phyloP scores from a whole-genome alignment of 2,797 vertebrate species.

The Chaetophractus vellerosus region DNA sequence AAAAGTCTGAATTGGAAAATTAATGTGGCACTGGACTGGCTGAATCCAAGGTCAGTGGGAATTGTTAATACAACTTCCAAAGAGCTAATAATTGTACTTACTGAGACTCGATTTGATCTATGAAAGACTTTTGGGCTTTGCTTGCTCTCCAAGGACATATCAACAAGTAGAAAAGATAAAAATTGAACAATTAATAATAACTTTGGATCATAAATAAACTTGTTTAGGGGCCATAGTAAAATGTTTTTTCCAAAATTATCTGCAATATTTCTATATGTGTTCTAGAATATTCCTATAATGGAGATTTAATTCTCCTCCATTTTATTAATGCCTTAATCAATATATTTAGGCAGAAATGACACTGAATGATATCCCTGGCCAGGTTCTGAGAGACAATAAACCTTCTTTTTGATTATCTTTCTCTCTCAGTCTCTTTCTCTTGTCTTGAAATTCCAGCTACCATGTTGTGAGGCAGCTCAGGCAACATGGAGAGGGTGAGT shows the following conservation, averaged over 20 bases:
- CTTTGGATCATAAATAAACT: not conserved
- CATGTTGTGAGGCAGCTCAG: not conserved
- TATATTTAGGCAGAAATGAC: not conserved
- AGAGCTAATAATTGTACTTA: not conserved
- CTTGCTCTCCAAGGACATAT: not conserved
- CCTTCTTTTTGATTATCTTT: not conserved
- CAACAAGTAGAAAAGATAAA: not conserved
- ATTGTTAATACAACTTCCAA: not conserved
- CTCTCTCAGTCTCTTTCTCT: not conserved
- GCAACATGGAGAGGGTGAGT: not conserved
- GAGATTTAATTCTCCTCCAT: not conserved
- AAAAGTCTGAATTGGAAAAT: not conserved
- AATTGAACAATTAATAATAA: not conserved
- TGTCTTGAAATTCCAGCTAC: not conserved
- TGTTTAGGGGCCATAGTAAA: not conserved
- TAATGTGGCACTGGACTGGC: not conserved
- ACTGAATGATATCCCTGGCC: fast-evolving
- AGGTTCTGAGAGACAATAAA: not conserved
- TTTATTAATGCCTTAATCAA: not conserved
- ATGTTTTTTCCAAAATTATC: not conserved
- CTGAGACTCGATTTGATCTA: not conserved
- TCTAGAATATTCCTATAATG: not conserved
- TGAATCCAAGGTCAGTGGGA: not conserved
- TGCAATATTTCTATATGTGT: not conserved
- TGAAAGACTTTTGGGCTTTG: not conserved